Percentiles rank a stretch among this genome's conserved stretches.
Evolutionary conservation across 2,797 vertebrate genomes (phyloP).

Genomic region (Coregonus sp.): DNA sequence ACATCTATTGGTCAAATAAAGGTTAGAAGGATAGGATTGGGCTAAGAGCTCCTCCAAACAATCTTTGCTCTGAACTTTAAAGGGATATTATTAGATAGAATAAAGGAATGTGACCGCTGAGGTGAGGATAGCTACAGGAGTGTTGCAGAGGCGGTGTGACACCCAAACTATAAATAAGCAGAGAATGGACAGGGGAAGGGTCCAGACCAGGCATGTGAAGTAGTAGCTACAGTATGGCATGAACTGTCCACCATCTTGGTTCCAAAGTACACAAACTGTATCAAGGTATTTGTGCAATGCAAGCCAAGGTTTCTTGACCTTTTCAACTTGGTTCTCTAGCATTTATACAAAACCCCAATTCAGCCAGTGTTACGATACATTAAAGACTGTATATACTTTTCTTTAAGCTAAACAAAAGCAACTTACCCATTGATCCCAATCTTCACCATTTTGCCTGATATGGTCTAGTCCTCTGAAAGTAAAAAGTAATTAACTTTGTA

Average conservation of each 20-base stretch:
- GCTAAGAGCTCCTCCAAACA: background rate
- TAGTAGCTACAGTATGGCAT: background rate
- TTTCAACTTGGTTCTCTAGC: background rate
- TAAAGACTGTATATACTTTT: too few relatives aligned
- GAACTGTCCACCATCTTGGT: too few relatives aligned
- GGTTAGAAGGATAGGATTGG: too few relatives aligned
- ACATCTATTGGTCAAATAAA: too few relatives aligned
- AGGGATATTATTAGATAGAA: conserved; percentile 60
- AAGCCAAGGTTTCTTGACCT: background rate
- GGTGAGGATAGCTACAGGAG: background rate
- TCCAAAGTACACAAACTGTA: background rate
- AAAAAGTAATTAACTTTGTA: background rate
- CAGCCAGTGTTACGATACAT: background rate
- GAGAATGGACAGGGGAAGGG: conserved; percentile 24
- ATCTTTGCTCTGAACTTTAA: conserved; percentile 30
- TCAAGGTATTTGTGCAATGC: background rate
- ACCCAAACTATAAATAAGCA: conserved; percentile 48
- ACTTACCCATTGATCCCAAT: conserved; percentile 72
- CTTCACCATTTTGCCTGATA: conserved; percentile 66
- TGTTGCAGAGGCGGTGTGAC: background rate
- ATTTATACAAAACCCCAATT: background rate
- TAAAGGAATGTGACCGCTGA: conserved; percentile 64
- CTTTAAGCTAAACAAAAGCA: background rate
- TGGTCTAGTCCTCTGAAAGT: conserved; percentile 25
- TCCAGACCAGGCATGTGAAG: background rate